phyloP scores from a whole-genome alignment of 2,113 vertebrate genomes.

The Nansenia antarctica region DNA sequence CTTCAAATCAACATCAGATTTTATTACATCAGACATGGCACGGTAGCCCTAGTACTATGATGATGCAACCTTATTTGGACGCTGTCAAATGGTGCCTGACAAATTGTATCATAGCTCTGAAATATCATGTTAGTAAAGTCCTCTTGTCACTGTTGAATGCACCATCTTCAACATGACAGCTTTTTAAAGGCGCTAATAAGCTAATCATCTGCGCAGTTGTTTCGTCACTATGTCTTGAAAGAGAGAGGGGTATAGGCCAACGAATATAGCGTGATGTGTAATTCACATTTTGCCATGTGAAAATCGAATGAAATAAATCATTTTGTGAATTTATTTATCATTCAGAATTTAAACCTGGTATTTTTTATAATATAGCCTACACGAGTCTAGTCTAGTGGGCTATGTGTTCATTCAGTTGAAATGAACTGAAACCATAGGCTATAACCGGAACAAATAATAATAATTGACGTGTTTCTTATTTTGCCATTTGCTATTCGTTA shows the following conservation, averaged over 20 bases:
- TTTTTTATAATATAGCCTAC: no score
- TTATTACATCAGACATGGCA: background rate
- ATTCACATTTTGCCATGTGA: no score
- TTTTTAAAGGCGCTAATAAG: background rate
- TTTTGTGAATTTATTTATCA: no score
- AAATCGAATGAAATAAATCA: background rate
- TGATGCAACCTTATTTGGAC: background rate
- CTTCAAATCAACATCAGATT: background rate
- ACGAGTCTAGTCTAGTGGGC: no score
- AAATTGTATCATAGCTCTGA: background rate
- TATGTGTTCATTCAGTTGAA: no score
- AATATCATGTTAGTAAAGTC: background rate
- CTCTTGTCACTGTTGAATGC: background rate
- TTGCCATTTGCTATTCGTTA: no score
- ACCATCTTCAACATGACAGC: background rate
- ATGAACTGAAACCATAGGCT: no score
- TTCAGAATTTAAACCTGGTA: no score
- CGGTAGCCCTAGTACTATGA: background rate
- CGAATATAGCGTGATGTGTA: background rate
- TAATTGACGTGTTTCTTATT: no score
- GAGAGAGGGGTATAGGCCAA: background rate
- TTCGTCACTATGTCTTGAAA: background rate
- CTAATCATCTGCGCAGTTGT: background rate
- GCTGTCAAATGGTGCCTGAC: background rate
- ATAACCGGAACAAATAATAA: no score